A percentile compares a stretch with the other conserved stretches of the same genome.
phyloP scores from a whole-genome alignment of 1,140 invertebrate genomes.

The Drosophila tristis region DNA sequence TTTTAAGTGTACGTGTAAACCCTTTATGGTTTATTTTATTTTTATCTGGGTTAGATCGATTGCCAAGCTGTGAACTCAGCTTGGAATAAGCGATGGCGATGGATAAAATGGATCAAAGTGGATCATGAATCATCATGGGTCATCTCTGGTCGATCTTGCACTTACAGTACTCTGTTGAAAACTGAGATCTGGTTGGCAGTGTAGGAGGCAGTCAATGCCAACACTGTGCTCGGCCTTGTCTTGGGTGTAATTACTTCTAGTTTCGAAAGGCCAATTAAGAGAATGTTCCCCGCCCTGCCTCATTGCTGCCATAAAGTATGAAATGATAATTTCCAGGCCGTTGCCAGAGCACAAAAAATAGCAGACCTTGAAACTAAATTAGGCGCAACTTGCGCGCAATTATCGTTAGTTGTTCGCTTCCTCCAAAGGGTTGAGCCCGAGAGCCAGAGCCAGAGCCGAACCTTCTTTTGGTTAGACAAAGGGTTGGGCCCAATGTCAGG shows the following conservation, averaged over 20 bases:
- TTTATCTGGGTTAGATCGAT: no score
- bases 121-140: no score
- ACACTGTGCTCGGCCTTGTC: slow-evolving; percentile 17
- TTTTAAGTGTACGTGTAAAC: no score
- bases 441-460: no score
- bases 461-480: slow-evolving; percentile 9
- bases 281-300: slow-evolving; percentile 48
- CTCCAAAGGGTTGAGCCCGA: slow-evolving; percentile 38
- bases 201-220: slow-evolving; percentile 10
- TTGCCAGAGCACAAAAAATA: slow-evolving; percentile 55
- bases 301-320: slow-evolving; percentile 65
- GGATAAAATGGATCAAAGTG: no score
- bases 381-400: slow-evolving; percentile 76
- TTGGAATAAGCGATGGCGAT: no score
- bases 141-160: slow-evolving; percentile 7
- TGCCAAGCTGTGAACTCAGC: no score
- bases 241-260: slow-evolving; percentile 71
- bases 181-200: background rate
- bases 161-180: no score
- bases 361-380: slow-evolving; percentile 76
- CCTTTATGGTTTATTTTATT: no score
- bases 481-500: slow-evolving; percentile 61
- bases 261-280: slow-evolving; percentile 60
- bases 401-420: slow-evolving; percentile 72
- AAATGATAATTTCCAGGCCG: slow-evolving; percentile 65